phyloP scores from a whole-genome alignment of 2,113 vertebrate genomes.

The Speoplatyrhinus poulsoni region DNA sequence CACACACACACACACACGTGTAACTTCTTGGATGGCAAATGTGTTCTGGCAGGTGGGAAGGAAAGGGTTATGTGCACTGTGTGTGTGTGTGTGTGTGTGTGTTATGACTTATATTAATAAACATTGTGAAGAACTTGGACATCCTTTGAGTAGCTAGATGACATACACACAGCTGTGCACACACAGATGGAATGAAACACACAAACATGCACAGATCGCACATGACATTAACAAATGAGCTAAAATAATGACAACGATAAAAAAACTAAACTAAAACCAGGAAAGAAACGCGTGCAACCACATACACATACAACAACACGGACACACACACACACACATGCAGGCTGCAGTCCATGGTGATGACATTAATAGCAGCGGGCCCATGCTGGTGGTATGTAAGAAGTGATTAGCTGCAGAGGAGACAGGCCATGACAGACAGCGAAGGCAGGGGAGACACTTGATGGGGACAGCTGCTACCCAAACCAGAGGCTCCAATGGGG shows the following conservation, averaged over 20 bases:
- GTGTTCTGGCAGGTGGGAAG: slow-evolving; percentile 62
- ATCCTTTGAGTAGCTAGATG: neutral
- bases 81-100: slow-evolving; percentile 10
- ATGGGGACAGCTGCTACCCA: slow-evolving; percentile 70
- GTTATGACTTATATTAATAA: slow-evolving; percentile 30
- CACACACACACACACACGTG: slow-evolving; percentile 46
- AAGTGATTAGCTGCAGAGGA: slow-evolving; percentile 67
- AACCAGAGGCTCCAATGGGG: slow-evolving; percentile 47
- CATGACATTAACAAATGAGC: neutral
- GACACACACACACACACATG: neutral
- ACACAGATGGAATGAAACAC: neutral
- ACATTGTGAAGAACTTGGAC: neutral
- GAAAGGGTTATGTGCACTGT: slow-evolving; percentile 25
- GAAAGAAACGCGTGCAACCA: slow-evolving; percentile 1
- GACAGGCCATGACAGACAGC: slow-evolving; percentile 64
- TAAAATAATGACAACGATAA: too few species aligned
- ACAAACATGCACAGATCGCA: slow-evolving; percentile 39
- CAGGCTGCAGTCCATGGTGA: slow-evolving; percentile 17
- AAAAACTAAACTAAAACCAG: neutral
- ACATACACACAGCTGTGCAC: neutral
- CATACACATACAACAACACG: neutral
- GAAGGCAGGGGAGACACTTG: slow-evolving; percentile 55
- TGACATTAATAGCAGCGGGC: slow-evolving; percentile 51
- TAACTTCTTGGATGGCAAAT: slow-evolving; percentile 51
- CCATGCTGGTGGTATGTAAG: slow-evolving; percentile 54